A percentile compares a stretch with the other conserved stretches of the same genome.
Conservation (phyloP, 2,113 vertebrate species). For the Scalopus aquaticus region DNA sequence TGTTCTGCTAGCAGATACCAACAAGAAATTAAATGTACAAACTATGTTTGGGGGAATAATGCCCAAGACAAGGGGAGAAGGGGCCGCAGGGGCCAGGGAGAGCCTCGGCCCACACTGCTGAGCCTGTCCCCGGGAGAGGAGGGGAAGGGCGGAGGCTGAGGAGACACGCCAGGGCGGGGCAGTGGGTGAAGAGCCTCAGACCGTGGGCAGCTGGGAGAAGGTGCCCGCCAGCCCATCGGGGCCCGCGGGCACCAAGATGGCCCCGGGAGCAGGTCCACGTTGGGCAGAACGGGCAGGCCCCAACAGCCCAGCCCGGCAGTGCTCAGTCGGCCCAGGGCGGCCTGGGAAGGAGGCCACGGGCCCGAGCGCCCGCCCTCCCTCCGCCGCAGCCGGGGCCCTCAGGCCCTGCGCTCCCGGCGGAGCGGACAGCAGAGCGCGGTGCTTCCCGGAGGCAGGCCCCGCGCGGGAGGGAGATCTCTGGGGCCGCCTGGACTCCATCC, state of each 20-base stretch:
- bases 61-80: neutral
- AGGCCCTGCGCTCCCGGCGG: neutral
- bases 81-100: neutral
- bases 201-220: neutral
- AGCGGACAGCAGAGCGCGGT: too few species aligned
- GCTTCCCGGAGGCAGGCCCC: too few species aligned
- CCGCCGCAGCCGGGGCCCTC: too few species aligned
- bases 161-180: too few species aligned
- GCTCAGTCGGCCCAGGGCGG: too few species aligned
- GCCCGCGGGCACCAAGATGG: neutral
- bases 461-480: too few species aligned
- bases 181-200: neutral
- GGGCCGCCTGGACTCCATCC: too few species aligned
- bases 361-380: neutral
- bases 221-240: neutral
- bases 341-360: too few species aligned
- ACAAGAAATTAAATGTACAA: conserved; percentile 3
- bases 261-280: neutral
- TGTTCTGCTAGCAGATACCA: neutral
- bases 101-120: neutral
- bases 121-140: neutral
- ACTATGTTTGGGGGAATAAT: neutral
- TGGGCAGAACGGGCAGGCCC: neutral
- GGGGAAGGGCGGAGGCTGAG: neutral
- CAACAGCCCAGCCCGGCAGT: too few species aligned